Evolutionary conservation across 2,888 invertebrate species (phyloP).

Genomic region (Drosophila neoperkinsi): DNA sequence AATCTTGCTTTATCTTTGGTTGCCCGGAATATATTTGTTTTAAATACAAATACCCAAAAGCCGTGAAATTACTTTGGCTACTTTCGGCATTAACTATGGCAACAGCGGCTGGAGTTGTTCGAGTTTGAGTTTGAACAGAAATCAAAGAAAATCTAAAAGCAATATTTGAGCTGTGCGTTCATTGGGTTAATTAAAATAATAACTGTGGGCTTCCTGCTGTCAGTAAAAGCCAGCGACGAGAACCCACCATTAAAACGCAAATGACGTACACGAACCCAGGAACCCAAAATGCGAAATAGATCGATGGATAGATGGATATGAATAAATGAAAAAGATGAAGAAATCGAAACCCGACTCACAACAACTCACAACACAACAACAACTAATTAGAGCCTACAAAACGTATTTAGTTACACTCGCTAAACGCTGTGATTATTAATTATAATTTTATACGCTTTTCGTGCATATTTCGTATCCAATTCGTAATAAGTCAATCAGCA

Average conservation of each 20-base stretch:
- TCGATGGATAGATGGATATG: slow-evolving; percentile 10
- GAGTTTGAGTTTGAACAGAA: slow-evolving; percentile 7
- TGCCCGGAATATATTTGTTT: slow-evolving; percentile 31
- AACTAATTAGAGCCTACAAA: slow-evolving; percentile 47
- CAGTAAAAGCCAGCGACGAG: slow-evolving; percentile 24
- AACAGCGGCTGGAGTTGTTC: not conserved
- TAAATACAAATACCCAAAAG: slow-evolving; percentile 17
- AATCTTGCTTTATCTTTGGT: not conserved
- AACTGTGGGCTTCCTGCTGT: slow-evolving; percentile 68
- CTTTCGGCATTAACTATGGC: not conserved
- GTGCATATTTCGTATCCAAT: slow-evolving; percentile 35
- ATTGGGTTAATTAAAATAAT: slow-evolving; percentile 77
- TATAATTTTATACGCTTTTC: slow-evolving; percentile 44
- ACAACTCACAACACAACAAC: slow-evolving; percentile 3
- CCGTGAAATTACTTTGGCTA: slow-evolving; percentile 28
- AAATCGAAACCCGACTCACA: slow-evolving; percentile 42
- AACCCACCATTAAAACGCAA: slow-evolving; percentile 45
- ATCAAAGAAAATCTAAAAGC: slow-evolving; percentile 19
- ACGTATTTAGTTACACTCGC: slow-evolving; percentile 64
- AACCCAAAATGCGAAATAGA: slow-evolving; percentile 25
- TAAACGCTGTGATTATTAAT: slow-evolving; percentile 67
- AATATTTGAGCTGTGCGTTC: slow-evolving; percentile 38
- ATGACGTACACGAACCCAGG: not conserved
- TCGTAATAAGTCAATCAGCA: slow-evolving; percentile 65
- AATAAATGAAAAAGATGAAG: slow-evolving; percentile 17